Conservation (phyloP, 2,797 vertebrate genomes). For the Sebastes oblongus region DNA sequence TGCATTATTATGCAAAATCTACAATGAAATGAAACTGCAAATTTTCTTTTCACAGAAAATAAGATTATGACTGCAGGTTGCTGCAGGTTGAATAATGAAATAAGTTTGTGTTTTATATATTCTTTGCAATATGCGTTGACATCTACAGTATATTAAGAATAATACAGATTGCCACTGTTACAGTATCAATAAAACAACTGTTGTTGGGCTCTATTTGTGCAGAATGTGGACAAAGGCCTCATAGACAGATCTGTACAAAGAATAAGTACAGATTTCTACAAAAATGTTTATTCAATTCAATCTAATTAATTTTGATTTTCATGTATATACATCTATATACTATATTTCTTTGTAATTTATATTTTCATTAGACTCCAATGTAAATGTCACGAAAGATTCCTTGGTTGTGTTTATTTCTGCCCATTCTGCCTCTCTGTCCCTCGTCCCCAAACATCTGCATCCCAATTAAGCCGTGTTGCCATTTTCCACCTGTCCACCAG, state of each 20-base stretch:
- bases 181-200: not conserved
- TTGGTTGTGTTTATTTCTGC: not conserved
- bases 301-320: not conserved
- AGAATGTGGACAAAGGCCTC: not conserved
- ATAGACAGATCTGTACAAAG: no score
- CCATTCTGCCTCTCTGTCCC: not conserved
- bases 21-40: conserved; percentile 28
- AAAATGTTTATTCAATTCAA: not conserved
- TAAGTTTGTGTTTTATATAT: not conserved
- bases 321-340: not conserved
- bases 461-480: not conserved
- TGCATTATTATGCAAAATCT: conserved; percentile 32
- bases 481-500: not conserved
- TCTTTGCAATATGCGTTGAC: not conserved
- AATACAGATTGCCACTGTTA: not conserved
- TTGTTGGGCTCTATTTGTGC: not conserved
- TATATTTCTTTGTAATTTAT: not conserved
- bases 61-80: conserved; percentile 3
- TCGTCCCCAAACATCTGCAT: not conserved
- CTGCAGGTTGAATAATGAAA: conserved; percentile 11
- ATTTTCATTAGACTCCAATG: not conserved
- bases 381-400: not conserved
- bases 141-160: not conserved
- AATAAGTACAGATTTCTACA: not conserved
- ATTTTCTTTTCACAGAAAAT: conserved; percentile 7